phyloP scores from a whole-genome alignment of 2,888 invertebrate genomes.

The Oxyteleia sp. region DNA sequence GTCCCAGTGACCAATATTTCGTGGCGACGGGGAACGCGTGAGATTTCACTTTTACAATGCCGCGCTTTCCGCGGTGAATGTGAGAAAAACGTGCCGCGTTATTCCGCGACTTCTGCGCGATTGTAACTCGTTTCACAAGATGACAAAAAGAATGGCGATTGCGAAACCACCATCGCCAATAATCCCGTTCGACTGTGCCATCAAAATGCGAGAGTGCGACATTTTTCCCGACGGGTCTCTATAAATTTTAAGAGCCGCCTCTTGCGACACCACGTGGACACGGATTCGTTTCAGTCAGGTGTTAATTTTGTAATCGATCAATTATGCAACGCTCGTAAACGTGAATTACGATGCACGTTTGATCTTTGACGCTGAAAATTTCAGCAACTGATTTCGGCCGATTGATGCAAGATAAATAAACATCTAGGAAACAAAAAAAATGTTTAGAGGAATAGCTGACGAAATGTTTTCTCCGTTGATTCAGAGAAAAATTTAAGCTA shows the following conservation, averaged over 20 bases:
- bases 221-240: slow-evolving; percentile 13
- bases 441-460: too few relatives aligned
- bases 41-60: slow-evolving; percentile 68
- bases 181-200: slow-evolving; percentile 23
- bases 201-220: slow-evolving; percentile 18
- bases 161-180: slow-evolving; percentile 10
- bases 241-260: slow-evolving; percentile 12
- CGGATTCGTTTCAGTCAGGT: slow-evolving; percentile 7
- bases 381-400: neutral
- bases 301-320: slow-evolving; percentile 35
- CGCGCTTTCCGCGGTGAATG: slow-evolving; percentile 46
- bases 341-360: slow-evolving; percentile 6
- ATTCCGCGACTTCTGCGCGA: slow-evolving; percentile 8
- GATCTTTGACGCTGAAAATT: slow-evolving; percentile 1
- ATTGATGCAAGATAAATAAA: neutral
- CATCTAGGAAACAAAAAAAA: too few relatives aligned
- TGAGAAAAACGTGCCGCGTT: slow-evolving; percentile 47
- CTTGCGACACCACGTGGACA: slow-evolving; percentile 9
- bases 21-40: slow-evolving; percentile 28
- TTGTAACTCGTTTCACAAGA: slow-evolving; percentile 39
- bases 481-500: too few relatives aligned
- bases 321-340: slow-evolving; percentile 32
- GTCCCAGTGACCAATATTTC: slow-evolving; percentile 71
- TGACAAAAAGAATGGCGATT: slow-evolving; percentile 8
- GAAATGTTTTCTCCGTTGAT: too few relatives aligned